Conservation (phyloP, 2,888 invertebrate species). For the Drosophila paramelanica region DNA sequence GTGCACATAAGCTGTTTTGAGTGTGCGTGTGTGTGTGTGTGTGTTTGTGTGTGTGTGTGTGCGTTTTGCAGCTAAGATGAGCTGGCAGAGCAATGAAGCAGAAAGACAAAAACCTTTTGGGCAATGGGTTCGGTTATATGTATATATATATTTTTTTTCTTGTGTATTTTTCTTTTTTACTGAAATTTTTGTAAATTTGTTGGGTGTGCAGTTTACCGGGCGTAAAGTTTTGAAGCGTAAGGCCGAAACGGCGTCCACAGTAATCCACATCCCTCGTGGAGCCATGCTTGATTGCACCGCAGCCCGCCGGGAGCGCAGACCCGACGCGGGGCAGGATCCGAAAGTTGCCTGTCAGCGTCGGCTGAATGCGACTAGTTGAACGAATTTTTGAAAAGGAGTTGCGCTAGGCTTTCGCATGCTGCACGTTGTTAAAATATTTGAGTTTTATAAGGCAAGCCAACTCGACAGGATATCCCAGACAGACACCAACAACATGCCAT, state of each 20-base stretch:
- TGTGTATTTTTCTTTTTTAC: constrained; percentile 20
- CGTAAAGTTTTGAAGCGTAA: constrained; percentile 68
- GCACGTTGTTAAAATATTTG: constrained; percentile 46
- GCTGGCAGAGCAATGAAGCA: constrained; percentile 61
- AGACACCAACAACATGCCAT: background rate
- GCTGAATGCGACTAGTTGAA: constrained; percentile 36
- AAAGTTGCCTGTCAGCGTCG: constrained; percentile 47
- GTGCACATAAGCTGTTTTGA: background rate
- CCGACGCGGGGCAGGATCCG: constrained; percentile 14
- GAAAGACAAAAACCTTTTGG: constrained; percentile 68
- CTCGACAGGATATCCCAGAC: constrained; percentile 11
- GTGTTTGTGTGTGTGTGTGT: constrained; percentile 19
- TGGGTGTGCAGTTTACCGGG: constrained; percentile 56
- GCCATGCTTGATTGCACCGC: constrained; percentile 66
- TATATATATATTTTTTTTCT: background rate
- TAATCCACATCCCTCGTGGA: constrained; percentile 72
- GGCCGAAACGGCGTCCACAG: constrained; percentile 54
- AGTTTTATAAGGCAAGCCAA: constrained; percentile 47
- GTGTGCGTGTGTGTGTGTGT: constrained; percentile 4
- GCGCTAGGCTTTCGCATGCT: constrained; percentile 9
- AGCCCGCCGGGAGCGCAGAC: background rate
- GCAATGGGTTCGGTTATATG: constrained; percentile 46
- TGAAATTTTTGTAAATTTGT: constrained; percentile 59
- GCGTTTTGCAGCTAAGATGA: constrained; percentile 47
- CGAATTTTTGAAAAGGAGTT: constrained; percentile 40